Evolutionary conservation across 2,113 vertebrate genomes (phyloP).

Genomic region (Ascaphus truei): DNA sequence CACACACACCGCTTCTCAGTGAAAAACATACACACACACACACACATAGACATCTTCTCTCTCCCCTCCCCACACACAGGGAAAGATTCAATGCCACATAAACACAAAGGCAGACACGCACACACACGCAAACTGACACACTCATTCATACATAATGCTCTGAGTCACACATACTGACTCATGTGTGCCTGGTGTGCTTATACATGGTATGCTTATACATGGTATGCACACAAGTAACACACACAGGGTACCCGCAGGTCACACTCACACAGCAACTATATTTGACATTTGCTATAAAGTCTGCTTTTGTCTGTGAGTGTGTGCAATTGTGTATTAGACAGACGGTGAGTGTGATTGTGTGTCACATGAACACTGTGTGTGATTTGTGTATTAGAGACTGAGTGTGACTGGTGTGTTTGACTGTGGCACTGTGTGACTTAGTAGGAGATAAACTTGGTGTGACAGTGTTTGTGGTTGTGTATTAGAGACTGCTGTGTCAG

Average conservation of each 20-base stretch:
- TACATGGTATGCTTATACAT: background rate
- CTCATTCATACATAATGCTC: slow-evolving; percentile 1
- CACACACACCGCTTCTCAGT: background rate
- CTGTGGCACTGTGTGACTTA: no score
- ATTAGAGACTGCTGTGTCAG: no score
- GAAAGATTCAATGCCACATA: slow-evolving; percentile 28
- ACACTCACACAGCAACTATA: background rate
- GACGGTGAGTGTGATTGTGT: no score
- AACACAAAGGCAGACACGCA: slow-evolving; percentile 33
- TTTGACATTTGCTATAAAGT: no score
- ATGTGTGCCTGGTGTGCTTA: background rate
- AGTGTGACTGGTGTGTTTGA: no score
- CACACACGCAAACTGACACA: slow-evolving; percentile 17
- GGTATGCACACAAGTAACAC: background rate
- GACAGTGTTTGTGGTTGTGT: no score
- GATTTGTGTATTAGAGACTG: no score
- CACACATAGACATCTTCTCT: slow-evolving; percentile 22
- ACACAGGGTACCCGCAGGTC: background rate
- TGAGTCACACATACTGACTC: slow-evolving; percentile 29
- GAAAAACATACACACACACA: background rate
- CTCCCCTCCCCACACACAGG: slow-evolving; percentile 11
- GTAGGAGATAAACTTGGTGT: no score
- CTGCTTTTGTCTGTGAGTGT: no score
- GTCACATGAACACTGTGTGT: no score
- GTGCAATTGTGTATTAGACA: no score